Evolutionary conservation across 30 jellyfish, hydroid and myxozoan genomes (phyloP).

Genomic region (Pelagia noctiluca): DNA sequence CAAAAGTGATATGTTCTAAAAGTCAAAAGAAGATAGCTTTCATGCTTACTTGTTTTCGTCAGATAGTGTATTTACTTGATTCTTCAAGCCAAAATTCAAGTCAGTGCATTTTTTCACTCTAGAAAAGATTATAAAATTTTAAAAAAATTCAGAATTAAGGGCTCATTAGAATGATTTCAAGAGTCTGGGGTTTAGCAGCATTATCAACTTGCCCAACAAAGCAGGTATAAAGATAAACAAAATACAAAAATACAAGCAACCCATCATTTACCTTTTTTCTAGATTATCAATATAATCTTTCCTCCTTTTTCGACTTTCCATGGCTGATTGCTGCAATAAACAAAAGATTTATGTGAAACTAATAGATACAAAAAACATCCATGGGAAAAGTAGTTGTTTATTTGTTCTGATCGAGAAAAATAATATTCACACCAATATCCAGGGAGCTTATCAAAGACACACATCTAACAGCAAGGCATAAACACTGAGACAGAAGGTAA

Average conservation of each 20-base stretch:
- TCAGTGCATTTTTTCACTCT: constrained; percentile 96
- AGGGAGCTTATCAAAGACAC: too few species aligned
- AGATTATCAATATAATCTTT: constrained; percentile 89
- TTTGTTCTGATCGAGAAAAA: too few species aligned
- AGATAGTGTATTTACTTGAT: constrained; percentile 73
- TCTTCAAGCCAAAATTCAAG: constrained; percentile 67
- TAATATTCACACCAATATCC: too few species aligned
- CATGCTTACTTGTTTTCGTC: constrained; percentile 86
- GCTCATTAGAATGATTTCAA: too few species aligned
- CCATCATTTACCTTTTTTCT: constrained; percentile 71
- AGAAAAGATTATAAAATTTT: neutral
- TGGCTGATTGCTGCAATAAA: constrained; percentile 90
- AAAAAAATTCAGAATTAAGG: too few species aligned
- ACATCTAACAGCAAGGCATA: too few species aligned
- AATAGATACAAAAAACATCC: neutral
- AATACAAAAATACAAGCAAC: neutral
- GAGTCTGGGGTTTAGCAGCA: too few species aligned
- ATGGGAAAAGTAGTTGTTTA: constrained; percentile 73
- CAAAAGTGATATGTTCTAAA: too few species aligned
- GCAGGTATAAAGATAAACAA: neutral
- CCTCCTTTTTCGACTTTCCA: constrained; percentile 94
- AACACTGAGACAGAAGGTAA: too few species aligned
- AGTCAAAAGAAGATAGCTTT: too few species aligned
- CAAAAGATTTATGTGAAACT: neutral
- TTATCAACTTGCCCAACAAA: too few species aligned